Evolutionary conservation across 2,113 vertebrate genomes (phyloP).

Genomic region (Struthio camelus): DNA sequence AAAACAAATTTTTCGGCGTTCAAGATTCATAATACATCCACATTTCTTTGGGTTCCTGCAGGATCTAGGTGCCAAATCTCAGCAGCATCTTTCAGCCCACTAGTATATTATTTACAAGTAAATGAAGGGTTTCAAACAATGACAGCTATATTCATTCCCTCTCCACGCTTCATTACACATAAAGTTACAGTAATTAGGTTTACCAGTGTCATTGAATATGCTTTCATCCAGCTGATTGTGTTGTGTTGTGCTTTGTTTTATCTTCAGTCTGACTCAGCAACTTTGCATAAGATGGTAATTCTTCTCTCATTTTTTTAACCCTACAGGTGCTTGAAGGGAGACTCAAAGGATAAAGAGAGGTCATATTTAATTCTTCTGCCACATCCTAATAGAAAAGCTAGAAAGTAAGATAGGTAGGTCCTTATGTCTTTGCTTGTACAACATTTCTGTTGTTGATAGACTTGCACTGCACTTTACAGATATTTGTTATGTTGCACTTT

Average conservation of each 20-base stretch:
- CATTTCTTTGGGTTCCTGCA: neutral
- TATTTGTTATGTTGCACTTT: neutral
- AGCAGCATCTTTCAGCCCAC: neutral
- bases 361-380: neutral
- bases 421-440: neutral
- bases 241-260: neutral
- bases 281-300: neutral
- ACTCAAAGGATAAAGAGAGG: neutral
- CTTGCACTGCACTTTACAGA: neutral
- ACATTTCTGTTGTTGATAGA: neutral
- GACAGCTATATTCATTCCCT: neutral
- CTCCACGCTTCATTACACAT: neutral
- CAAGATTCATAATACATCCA: neutral
- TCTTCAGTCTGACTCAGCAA: neutral
- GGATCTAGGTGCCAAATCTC: neutral
- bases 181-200: neutral
- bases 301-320: neutral
- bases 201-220: neutral
- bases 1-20: neutral
- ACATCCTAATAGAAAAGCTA: neutral
- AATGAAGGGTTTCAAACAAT: neutral
- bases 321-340: neutral
- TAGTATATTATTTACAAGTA: neutral
- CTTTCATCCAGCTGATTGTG: neutral
- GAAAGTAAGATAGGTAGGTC: neutral